A percentile compares a stretch with the other conserved stretches of the same genome.
These are phyloP conservation scores for Arge pagana DNA, from an alignment of 2,888 invertebrate genomes.

Conservation along the genomic window DNA sequence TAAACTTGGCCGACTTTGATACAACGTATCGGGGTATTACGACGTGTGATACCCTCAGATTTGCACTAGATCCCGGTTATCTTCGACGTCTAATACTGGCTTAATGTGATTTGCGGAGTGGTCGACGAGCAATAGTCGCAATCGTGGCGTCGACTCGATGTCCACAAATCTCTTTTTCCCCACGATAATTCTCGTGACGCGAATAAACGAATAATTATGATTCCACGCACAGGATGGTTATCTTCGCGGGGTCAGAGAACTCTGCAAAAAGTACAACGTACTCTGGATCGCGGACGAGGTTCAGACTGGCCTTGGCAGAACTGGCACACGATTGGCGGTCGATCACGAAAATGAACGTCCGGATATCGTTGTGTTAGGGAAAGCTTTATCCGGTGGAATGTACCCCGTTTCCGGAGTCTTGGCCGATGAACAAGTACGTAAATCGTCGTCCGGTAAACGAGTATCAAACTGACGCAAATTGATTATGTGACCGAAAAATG, in stretches of 20 bases:
- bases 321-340: slow-evolving; percentile 75
- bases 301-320: slow-evolving; percentile 81
- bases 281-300: slow-evolving; percentile 85
- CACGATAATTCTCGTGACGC: no score
- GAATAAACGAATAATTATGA: no score
- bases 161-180: no score
- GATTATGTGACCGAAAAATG: neutral
- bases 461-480: neutral
- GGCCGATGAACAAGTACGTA: slow-evolving; percentile 73
- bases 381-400: slow-evolving; percentile 82
- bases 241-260: slow-evolving; percentile 68
- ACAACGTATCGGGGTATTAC: no score
- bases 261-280: slow-evolving; percentile 79
- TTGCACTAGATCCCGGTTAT: no score
- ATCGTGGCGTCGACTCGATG: no score
- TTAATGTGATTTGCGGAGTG: no score
- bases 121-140: no score
- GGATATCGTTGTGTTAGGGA: slow-evolving; percentile 78
- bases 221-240: slow-evolving; percentile 64
- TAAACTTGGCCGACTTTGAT: no score
- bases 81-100: no score
- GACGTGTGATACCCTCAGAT: no score
- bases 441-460: neutral
- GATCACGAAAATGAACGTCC: slow-evolving; percentile 78
- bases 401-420: slow-evolving; percentile 75